These are phyloP conservation scores for Eleginops maclovinus DNA, from an alignment of 2,113 vertebrate genomes.

Conservation along the genomic window DNA sequence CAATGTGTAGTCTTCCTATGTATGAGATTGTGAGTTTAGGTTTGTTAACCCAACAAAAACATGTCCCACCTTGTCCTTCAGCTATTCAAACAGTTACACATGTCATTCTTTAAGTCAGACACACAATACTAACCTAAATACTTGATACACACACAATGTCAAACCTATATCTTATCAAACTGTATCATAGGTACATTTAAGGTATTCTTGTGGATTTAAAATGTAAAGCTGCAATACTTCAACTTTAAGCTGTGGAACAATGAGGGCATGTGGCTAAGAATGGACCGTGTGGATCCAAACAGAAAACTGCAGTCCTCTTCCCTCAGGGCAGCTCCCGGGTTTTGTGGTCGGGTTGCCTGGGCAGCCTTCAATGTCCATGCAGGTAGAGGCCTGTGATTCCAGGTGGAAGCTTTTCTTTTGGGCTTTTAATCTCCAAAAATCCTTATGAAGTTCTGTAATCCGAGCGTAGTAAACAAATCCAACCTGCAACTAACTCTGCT, in stretches of 20 bases:
- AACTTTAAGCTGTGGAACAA: conserved; percentile 19
- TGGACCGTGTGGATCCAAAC: conserved; percentile 34
- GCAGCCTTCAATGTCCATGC: conserved; percentile 57
- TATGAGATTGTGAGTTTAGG: background rate
- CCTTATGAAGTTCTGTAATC: conserved; percentile 35
- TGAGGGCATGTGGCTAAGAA: conserved; percentile 23
- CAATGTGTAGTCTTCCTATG: background rate
- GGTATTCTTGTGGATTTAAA: background rate
- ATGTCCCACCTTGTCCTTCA: background rate
- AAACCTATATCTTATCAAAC: background rate
- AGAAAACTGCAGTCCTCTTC: conserved; percentile 53
- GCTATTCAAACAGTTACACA: too few species aligned
- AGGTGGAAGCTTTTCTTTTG: conserved; percentile 43
- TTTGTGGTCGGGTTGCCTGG: conserved; percentile 57
- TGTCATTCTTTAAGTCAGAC: background rate
- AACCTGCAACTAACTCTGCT: background rate
- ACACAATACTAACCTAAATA: background rate
- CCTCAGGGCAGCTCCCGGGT: conserved; percentile 57
- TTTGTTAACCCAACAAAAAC: conserved; percentile 8
- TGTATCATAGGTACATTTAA: background rate
- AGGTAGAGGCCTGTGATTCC: conserved; percentile 53
- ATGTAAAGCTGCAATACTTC: background rate
- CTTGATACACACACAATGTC: background rate
- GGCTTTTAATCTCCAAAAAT: conserved; percentile 45
- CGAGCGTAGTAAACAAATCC: conserved; percentile 34